Evolutionary conservation across 2,888 invertebrate species (phyloP), one percentile per base, ranked within the genome.

Genomic region (Nudaria mundana): DNA sequence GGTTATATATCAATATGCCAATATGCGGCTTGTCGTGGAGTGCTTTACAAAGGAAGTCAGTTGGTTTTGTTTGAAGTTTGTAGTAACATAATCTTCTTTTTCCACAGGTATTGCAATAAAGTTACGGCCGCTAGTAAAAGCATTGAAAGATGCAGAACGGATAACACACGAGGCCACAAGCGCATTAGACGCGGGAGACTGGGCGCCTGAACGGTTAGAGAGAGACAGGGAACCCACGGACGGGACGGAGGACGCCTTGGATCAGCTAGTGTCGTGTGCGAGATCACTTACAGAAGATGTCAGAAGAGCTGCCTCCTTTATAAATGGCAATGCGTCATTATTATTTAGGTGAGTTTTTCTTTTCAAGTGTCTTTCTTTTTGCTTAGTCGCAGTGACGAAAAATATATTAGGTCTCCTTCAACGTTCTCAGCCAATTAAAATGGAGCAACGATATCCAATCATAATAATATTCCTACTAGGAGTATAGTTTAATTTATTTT

Each of bases 241-340:
- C 57, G 90, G 88, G 30, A 92, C 91, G 46, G 94, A 94, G 11
- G 97, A 97, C 76, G 94, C 95, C 23, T 86, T 98, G 25, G 97
- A 97, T 78, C 96, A 96, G 76, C 90, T 98, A 44, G 94, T 97
- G 48, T 94, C 95, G 6, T 95, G 96, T 67, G 94, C 97, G 10
- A 91, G 95, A 68, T 95, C 95, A 5, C 91, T 98, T 16, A 95
- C 95, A 0, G 95, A 96, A 75, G 97, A 98, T 81, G 96, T 97
- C 24, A 91, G 96, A 52, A 95, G 96, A 74, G 94, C 96, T 10
- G 94, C 97, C 11, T 96, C 97, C 8, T 96, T 97, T 70, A 97
- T 98, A 63, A 97, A 95, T 83, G 95, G 95, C 44, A 95, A 95
- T 74, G 94, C 94, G 26, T 93, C 94, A 42, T 81, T 94, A 39